A percentile compares a stretch with the other conserved stretches of the same genome.
Conservation (phyloP, 2,113 vertebrate genomes). For the Amblyopsis rosae region DNA sequence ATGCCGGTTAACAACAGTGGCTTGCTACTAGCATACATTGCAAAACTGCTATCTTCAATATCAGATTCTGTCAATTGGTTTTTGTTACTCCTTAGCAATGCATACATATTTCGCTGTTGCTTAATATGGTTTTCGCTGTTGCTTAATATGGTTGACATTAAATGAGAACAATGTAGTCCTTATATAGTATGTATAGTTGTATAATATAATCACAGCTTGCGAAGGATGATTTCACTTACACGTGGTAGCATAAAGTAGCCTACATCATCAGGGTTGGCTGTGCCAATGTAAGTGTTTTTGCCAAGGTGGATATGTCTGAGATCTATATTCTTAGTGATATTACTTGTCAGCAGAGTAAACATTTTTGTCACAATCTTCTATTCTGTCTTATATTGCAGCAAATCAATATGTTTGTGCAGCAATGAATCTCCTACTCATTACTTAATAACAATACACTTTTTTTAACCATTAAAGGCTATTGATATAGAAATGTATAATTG, state of each 20-base stretch:
- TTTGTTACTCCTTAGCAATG: neutral
- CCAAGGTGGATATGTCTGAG: too few relatives aligned
- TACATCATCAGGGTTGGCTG: neutral
- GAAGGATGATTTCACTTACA: conserved; percentile 22
- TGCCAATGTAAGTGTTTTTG: conserved; percentile 7
- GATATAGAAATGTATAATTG: conserved; percentile 32
- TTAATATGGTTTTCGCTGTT: accelerated
- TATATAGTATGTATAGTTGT: too few relatives aligned
- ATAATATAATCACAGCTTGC: neutral
- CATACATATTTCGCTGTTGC: neutral
- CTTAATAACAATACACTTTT: too few relatives aligned
- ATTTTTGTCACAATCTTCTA: too few relatives aligned
- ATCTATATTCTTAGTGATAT: too few relatives aligned
- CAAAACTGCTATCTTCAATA: neutral
- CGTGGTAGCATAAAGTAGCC: conserved; percentile 36
- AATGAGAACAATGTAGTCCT: too few relatives aligned
- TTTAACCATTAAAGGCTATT: too few relatives aligned
- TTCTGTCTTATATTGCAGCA: too few relatives aligned
- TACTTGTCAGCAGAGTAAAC: too few relatives aligned
- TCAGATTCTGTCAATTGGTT: neutral
- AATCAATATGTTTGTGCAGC: neutral
- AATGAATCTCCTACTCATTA: neutral
- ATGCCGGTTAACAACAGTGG: neutral
- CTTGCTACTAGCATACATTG: neutral
- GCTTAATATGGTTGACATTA: accelerated